phyloP scores from a whole-genome alignment of 1,140 invertebrate species.

The Pogonomyrmex californicus region DNA sequence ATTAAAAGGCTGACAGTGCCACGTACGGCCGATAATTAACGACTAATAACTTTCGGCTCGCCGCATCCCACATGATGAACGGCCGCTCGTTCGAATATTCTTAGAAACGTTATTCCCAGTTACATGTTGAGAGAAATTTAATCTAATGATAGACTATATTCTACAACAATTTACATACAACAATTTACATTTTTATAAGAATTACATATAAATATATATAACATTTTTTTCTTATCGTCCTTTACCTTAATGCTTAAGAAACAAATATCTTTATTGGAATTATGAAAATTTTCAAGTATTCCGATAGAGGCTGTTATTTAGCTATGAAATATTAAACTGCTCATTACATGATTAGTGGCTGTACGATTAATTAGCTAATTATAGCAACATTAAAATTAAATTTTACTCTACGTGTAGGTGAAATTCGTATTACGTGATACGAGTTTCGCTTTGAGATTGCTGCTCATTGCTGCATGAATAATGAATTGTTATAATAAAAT shows the following conservation, averaged over 20 bases:
- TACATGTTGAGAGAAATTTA: constrained; percentile 11
- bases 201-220: background rate
- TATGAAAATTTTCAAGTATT: background rate
- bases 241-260: background rate
- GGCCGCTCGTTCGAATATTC: background rate
- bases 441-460: constrained; percentile 43
- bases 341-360: constrained; percentile 52
- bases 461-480: background rate
- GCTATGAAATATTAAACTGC: constrained; percentile 40
- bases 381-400: constrained; percentile 25
- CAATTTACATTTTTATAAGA: no score
- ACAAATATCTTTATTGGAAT: background rate
- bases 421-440: no score
- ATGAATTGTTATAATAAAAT: constrained; percentile 10
- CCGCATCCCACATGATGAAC: constrained; percentile 32
- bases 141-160: background rate
- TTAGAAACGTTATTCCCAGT: constrained; percentile 24
- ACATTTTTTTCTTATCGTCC: background rate
- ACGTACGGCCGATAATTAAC: constrained; percentile 68
- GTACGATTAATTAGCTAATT: constrained; percentile 70
- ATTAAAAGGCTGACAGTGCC: constrained; percentile 63
- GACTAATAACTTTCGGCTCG: constrained; percentile 58
- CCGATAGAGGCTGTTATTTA: background rate
- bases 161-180: no score
- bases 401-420: constrained; percentile 27